Conservation (phyloP, 2,888 invertebrate genomes). For the Rhodophaea formosa region DNA sequence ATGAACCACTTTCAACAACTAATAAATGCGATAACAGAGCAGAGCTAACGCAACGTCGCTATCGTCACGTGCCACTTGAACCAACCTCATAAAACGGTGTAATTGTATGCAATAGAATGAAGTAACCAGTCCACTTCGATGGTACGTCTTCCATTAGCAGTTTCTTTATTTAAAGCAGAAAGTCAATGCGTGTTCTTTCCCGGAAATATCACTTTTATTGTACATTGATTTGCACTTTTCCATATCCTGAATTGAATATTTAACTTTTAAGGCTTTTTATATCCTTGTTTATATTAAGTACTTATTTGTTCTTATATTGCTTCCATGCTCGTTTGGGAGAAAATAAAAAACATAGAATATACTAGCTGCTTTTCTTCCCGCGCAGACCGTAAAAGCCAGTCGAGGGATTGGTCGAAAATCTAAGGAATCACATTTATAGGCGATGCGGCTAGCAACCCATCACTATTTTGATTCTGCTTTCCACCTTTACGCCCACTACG, state of each 20-base stretch:
- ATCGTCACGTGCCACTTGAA: conserved; percentile 28
- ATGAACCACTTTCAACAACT: not conserved
- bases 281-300: no score
- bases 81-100: conserved; percentile 19
- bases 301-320: no score
- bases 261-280: no score
- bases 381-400: no score
- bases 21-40: conserved; percentile 4
- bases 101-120: conserved; percentile 25
- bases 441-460: no score
- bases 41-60: conserved; percentile 21
- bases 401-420: no score
- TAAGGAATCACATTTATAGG: no score
- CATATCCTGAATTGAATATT: not conserved
- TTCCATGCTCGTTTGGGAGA: no score
- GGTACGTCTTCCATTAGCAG: not conserved
- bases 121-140: conserved; percentile 9
- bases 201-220: not conserved
- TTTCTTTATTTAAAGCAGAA: not conserved
- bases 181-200: not conserved
- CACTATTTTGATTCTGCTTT: no score
- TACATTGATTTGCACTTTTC: not conserved
- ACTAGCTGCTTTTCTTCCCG: no score
- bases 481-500: no score
- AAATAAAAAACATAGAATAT: no score